Evolutionary conservation across 2,888 invertebrate genomes (phyloP).

Genomic region (Biston stratarius): DNA sequence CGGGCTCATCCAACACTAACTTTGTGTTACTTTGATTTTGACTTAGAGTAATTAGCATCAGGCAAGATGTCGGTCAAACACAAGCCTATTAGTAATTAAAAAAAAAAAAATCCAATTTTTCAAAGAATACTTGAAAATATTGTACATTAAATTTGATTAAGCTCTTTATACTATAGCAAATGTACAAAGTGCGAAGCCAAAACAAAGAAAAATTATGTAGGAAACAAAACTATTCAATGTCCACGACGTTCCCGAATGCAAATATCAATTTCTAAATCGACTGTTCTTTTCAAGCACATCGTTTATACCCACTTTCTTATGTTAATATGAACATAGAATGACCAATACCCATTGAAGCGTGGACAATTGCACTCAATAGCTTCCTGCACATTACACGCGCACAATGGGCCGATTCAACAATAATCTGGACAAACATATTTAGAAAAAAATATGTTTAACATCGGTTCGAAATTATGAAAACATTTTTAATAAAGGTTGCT

Average conservation of each 20-base stretch:
- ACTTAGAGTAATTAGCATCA: too few relatives aligned
- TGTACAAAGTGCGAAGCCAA: too few relatives aligned
- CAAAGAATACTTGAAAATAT: too few relatives aligned
- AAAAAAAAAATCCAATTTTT: too few relatives aligned
- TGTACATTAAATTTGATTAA: too few relatives aligned
- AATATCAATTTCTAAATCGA: slow-evolving; percentile 35
- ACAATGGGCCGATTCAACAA: slow-evolving; percentile 75
- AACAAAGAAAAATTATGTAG: too few relatives aligned
- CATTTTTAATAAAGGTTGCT: slow-evolving; percentile 56
- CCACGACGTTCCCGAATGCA: slow-evolving; percentile 36
- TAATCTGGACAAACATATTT: slow-evolving; percentile 59
- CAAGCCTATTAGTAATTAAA: too few relatives aligned
- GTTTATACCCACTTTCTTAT: slow-evolving; percentile 57
- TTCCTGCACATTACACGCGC: slow-evolving; percentile 73
- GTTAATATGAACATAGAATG: slow-evolving; percentile 61
- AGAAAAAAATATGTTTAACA: slow-evolving; percentile 45
- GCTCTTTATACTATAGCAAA: too few relatives aligned
- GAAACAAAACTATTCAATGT: slow-evolving; percentile 16
- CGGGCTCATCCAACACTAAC: too few relatives aligned
- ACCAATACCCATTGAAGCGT: slow-evolving; percentile 61
- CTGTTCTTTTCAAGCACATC: slow-evolving; percentile 46
- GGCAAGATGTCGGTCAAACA: too few relatives aligned
- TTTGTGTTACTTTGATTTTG: too few relatives aligned
- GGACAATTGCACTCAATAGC: slow-evolving; percentile 74
- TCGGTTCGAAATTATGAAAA: slow-evolving; percentile 47